Conservation (phyloP, 2,888 invertebrate species). For the Ernsta delagoae region DNA sequence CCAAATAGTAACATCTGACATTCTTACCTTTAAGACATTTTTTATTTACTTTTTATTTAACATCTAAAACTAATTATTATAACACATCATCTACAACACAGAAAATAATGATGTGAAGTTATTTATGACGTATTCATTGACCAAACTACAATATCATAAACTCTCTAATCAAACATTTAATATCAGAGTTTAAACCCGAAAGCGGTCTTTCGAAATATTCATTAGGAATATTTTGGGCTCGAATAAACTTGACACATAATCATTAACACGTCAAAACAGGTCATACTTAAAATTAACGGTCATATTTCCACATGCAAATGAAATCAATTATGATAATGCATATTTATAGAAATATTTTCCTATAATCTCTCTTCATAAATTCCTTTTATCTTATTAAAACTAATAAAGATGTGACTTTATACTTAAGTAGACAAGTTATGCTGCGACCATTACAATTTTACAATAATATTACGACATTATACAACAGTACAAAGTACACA, state of each 20-base stretch:
- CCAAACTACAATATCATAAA: slow-evolving; percentile 36
- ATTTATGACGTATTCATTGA: slow-evolving; percentile 29
- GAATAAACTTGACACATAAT: slow-evolving; percentile 46
- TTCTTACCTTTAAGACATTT: background rate
- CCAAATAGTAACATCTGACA: background rate
- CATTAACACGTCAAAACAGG: slow-evolving; percentile 61
- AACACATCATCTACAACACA: slow-evolving; percentile 16
- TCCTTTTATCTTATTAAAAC: slow-evolving; percentile 47
- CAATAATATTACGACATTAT: slow-evolving; percentile 7
- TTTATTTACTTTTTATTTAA: background rate
- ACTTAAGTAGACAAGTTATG: slow-evolving; percentile 49
- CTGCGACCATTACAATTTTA: slow-evolving; percentile 43
- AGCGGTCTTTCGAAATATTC: slow-evolving; percentile 48
- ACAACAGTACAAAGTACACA: no score
- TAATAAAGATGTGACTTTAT: slow-evolving; percentile 58
- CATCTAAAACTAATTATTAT: no score
- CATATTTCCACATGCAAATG: slow-evolving; percentile 53
- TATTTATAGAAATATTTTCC: slow-evolving; percentile 50
- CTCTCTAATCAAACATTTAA: slow-evolving; percentile 35
- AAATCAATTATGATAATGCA: slow-evolving; percentile 60
- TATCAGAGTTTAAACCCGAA: slow-evolving; percentile 23
- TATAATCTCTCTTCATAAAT: slow-evolving; percentile 50
- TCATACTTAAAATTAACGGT: slow-evolving; percentile 59
- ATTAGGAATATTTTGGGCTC: slow-evolving; percentile 45
- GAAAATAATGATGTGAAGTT: slow-evolving; percentile 36